A percentile compares a stretch with the other conserved stretches of the same genome.
These are phyloP conservation scores for Thunnus albacares DNA, from an alignment of 2,797 vertebrate species.

Conservation along the genomic window DNA sequence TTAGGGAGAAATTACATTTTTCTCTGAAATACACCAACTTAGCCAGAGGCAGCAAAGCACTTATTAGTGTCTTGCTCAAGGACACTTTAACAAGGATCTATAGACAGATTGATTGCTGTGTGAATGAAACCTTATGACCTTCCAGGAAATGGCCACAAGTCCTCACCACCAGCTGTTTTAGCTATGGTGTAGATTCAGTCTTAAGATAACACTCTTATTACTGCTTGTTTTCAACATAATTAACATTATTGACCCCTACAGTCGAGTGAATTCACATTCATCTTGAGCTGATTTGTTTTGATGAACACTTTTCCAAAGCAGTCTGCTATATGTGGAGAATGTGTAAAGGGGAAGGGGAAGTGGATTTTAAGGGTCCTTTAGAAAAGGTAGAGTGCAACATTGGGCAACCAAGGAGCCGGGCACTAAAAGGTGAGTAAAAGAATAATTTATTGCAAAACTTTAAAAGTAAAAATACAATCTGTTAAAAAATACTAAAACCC, in stretches of 20 bases:
- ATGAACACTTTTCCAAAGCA: constrained; percentile 27
- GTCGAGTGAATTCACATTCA: constrained; percentile 39
- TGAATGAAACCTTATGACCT: constrained; percentile 36
- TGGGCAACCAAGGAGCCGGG: no score
- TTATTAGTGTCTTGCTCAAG: constrained; percentile 43
- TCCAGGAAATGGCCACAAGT: constrained; percentile 28
- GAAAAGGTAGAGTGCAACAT: no score
- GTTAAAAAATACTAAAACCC: no score
- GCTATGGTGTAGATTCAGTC: constrained; percentile 41
- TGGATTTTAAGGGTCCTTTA: no score
- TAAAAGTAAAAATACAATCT: no score
- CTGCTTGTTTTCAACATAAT: constrained; percentile 54
- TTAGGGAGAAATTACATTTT: constrained; percentile 6
- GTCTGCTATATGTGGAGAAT: constrained; percentile 4
- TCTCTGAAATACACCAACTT: not conserved
- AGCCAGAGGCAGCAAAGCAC: constrained; percentile 1
- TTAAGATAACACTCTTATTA: constrained; percentile 38
- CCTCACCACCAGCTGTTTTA: constrained; percentile 33
- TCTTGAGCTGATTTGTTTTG: constrained; percentile 40
- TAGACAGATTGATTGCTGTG: constrained; percentile 38
- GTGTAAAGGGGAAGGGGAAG: not conserved
- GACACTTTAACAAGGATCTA: constrained; percentile 45
- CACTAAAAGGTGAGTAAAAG: no score
- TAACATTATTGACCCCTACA: constrained; percentile 63
- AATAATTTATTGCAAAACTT: no score